phyloP scores from a whole-genome alignment of 2,797 vertebrate genomes.

The Trichosurus vulpecula region DNA sequence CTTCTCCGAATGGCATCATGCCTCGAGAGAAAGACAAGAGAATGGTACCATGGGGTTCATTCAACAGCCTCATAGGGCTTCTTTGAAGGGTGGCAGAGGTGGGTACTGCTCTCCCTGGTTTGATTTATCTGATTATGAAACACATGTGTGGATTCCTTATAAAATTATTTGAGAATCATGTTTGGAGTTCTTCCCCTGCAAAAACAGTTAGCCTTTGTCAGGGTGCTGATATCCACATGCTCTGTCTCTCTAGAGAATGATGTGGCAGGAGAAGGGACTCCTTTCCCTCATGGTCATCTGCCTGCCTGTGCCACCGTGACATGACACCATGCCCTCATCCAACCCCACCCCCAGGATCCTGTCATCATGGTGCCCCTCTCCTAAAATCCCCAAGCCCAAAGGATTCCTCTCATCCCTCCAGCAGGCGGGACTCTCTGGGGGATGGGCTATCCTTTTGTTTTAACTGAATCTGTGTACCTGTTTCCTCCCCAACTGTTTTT shows the following conservation, averaged over 20 bases:
- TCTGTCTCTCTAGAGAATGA: not conserved
- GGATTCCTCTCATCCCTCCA: not conserved
- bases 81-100: not conserved
- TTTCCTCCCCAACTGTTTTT: not conserved
- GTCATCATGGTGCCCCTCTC: too few relatives aligned
- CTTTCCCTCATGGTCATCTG: not conserved
- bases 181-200: not conserved
- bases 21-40: not conserved
- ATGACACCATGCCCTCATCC: not conserved
- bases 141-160: not conserved
- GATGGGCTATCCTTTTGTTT: not conserved
- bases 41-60: not conserved
- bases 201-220: not conserved
- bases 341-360: too few relatives aligned
- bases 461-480: not conserved
- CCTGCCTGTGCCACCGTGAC: not conserved
- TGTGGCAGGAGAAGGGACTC: too few relatives aligned
- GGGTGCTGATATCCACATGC: not conserved
- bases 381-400: not conserved
- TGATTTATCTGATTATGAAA: not conserved
- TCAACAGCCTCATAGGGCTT: not conserved
- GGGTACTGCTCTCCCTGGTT: not conserved
- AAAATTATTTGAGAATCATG: not conserved
- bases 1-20: not conserved
- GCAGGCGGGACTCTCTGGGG: not conserved